These are phyloP conservation scores for Sorex fumeus DNA, from an alignment of 2,113 vertebrate species.

Conservation along the genomic window DNA sequence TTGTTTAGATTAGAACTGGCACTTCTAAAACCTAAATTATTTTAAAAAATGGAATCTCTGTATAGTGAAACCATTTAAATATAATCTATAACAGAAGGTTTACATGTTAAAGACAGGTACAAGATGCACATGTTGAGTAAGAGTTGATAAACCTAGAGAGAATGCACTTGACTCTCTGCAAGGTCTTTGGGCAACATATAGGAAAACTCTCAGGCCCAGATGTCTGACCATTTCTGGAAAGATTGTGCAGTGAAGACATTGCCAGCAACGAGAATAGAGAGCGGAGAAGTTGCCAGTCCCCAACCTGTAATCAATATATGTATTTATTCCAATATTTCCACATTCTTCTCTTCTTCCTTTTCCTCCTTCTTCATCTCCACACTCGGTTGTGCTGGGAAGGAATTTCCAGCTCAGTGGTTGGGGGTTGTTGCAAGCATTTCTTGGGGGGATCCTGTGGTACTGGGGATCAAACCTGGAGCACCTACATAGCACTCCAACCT, in stretches of 20 bases:
- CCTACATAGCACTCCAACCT: no score
- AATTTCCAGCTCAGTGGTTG: no score
- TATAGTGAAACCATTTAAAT: neutral
- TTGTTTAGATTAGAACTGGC: neutral
- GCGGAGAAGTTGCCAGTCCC: neutral
- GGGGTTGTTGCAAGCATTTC: no score
- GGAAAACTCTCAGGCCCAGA: neutral
- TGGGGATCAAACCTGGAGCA: no score
- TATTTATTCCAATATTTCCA: neutral
- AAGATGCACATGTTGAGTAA: no score
- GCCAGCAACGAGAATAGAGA: neutral
- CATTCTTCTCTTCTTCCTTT: neutral
- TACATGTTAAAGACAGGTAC: neutral
- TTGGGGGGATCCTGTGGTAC: no score
- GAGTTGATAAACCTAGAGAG: neutral
- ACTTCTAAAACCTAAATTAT: constrained; percentile 20
- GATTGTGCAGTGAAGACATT: neutral
- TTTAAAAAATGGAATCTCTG: no score
- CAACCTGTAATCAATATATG: neutral
- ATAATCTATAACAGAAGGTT: neutral
- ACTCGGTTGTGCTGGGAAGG: no score
- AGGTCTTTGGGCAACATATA: neutral
- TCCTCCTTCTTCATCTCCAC: no score
- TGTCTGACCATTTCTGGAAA: neutral
- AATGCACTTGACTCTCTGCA: neutral